Evolutionary conservation across 2,113 vertebrate genomes (phyloP).

Genomic region (Mesitornis unicolor): DNA sequence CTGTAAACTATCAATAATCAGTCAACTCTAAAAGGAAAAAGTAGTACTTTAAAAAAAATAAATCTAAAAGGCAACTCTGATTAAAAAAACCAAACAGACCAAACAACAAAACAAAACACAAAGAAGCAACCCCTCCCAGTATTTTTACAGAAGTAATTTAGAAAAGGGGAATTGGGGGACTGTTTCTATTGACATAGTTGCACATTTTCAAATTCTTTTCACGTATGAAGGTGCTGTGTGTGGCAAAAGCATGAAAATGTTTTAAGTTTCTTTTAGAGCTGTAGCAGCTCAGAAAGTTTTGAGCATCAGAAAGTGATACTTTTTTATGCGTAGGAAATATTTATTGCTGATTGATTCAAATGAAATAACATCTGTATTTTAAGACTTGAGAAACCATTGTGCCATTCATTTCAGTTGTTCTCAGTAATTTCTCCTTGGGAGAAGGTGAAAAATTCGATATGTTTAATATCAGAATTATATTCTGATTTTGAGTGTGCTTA

Average conservation of each 20-base stretch:
- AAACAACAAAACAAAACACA: not conserved
- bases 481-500: not conserved
- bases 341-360: not conserved
- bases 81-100: too few relatives aligned
- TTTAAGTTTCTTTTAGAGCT: not conserved
- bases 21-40: not conserved
- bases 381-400: not conserved
- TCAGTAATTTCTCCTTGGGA: not conserved
- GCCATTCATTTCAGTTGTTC: not conserved
- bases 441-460: not conserved
- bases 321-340: not conserved
- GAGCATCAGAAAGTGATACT: not conserved
- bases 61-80: not conserved
- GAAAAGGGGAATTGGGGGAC: rapidly evolving
- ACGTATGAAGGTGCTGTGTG: not conserved
- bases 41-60: not conserved
- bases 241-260: not conserved
- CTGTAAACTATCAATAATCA: not conserved
- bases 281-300: not conserved
- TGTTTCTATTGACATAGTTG: not conserved
- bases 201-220: rapidly evolving
- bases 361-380: not conserved
- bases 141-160: not conserved
- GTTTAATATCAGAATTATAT: not conserved
- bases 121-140: not conserved